phyloP scores from a whole-genome alignment of 2,797 vertebrate genomes.

The Sebastes nivosus region DNA sequence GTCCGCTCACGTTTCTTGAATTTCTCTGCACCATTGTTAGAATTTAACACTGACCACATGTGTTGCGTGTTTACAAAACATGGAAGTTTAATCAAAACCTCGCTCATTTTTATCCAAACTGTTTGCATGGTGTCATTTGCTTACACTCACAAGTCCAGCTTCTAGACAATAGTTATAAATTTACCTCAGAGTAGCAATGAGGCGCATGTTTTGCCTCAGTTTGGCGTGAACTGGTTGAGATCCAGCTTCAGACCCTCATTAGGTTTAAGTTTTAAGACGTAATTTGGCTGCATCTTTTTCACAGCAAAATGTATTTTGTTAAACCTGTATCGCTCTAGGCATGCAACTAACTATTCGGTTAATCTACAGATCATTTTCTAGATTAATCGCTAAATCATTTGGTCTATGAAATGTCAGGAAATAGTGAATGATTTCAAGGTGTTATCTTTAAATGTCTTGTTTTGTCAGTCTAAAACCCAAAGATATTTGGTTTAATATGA shows the following conservation, averaged over 20 bases:
- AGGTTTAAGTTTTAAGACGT: not conserved
- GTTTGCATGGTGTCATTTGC: conserved; percentile 74
- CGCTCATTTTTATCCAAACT: conserved; percentile 66
- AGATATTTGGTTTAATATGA: no score
- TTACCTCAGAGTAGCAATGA: conserved; percentile 23
- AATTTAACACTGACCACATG: conserved; percentile 66
- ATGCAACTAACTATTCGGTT: no score
- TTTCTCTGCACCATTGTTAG: conserved; percentile 43
- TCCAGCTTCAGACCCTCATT: not conserved
- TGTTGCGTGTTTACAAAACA: conserved; percentile 74
- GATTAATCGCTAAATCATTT: no score
- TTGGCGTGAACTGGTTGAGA: not conserved
- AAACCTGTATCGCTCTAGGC: not conserved
- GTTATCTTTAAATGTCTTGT: no score
- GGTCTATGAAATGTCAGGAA: no score
- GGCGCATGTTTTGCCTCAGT: conserved; percentile 17
- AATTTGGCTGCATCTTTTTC: not conserved
- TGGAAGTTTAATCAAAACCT: conserved; percentile 75
- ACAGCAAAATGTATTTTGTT: not conserved
- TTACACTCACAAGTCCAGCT: conserved; percentile 68
- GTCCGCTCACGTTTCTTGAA: conserved; percentile 39
- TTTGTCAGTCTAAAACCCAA: no score
- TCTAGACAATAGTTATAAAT: conserved; percentile 53
- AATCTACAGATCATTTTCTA: no score
- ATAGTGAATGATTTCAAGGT: no score